These are phyloP conservation scores for Columba janthina DNA, from an alignment of 2,113 vertebrate genomes.

Conservation along the genomic window DNA sequence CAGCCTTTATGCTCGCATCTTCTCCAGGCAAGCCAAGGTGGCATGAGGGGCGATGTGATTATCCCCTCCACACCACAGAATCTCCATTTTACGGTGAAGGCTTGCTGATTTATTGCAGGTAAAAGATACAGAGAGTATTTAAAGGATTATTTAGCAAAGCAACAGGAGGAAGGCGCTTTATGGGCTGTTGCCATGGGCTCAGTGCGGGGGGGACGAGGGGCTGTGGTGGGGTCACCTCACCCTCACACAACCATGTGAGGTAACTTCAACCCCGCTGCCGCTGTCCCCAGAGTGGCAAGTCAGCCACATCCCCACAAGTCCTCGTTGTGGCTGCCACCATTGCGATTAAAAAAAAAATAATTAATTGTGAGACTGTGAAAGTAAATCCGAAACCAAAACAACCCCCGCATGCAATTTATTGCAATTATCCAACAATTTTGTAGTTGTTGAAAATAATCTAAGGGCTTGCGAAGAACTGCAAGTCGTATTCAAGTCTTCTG, in stretches of 20 bases:
- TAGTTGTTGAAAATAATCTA: not conserved
- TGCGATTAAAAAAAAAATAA: not conserved
- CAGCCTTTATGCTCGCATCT: not conserved
- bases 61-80: not conserved
- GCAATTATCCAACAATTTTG: not conserved
- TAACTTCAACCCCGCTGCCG: not conserved
- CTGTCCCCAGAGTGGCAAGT: not conserved
- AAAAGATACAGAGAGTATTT: not conserved
- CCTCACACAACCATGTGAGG: not conserved
- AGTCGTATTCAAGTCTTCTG: not conserved
- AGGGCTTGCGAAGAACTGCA: not conserved
- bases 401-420: not conserved
- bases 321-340: fast-evolving
- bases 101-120: not conserved
- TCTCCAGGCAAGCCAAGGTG: not conserved
- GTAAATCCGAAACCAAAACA: not conserved
- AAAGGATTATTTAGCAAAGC: not conserved
- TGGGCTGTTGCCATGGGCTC: not conserved
- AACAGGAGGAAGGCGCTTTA: not conserved
- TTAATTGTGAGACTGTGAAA: not conserved
- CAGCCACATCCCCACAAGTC: fast-evolving
- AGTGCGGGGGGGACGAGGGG: fast-evolving
- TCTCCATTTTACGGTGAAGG: fast-evolving
- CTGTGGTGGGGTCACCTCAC: not conserved
- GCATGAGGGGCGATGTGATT: fast-evolving